Evolutionary conservation across 37 sponge, comb jelly and placozoan species (phyloP).

Genomic region (Amphimedon queenslandica): DNA sequence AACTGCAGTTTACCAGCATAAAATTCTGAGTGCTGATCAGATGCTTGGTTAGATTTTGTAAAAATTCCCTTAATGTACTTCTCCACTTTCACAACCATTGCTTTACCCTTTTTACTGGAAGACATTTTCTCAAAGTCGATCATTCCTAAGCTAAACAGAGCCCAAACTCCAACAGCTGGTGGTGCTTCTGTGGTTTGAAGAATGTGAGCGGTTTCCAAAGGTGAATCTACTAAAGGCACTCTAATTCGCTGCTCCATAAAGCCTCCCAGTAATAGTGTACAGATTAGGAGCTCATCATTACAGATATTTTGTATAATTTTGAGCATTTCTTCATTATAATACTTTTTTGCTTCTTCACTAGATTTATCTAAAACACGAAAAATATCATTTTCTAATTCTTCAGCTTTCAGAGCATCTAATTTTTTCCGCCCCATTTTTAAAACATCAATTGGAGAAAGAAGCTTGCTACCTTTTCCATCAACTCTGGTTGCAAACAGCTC

Average conservation of each 20-base stretch:
- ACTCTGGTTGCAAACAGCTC: not conserved
- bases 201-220: constrained; percentile 34
- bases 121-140: not conserved
- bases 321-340: constrained; percentile 43
- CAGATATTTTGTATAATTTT: constrained; percentile 13
- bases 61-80: constrained; percentile 6
- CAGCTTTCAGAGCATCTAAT: not conserved
- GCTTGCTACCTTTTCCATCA: not conserved
- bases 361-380: not conserved
- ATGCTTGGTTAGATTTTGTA: not conserved
- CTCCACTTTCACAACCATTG: constrained; percentile 5
- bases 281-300: constrained; percentile 13
- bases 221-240: constrained; percentile 49
- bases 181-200: constrained; percentile 29
- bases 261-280: constrained; percentile 43
- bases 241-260: constrained; percentile 61
- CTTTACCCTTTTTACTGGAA: not conserved
- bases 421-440: constrained; percentile 19
- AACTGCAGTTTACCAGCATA: constrained; percentile 15
- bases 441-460: not conserved
- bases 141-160: constrained; percentile 18
- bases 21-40: not conserved
- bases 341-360: not conserved
- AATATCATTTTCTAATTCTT: not conserved
- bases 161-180: constrained; percentile 61